A percentile compares a stretch with the other conserved stretches of the same genome.
These are phyloP conservation scores for Nephrotoma appendiculata DNA, from an alignment of 2,888 invertebrate genomes.

Conservation along the genomic window DNA sequence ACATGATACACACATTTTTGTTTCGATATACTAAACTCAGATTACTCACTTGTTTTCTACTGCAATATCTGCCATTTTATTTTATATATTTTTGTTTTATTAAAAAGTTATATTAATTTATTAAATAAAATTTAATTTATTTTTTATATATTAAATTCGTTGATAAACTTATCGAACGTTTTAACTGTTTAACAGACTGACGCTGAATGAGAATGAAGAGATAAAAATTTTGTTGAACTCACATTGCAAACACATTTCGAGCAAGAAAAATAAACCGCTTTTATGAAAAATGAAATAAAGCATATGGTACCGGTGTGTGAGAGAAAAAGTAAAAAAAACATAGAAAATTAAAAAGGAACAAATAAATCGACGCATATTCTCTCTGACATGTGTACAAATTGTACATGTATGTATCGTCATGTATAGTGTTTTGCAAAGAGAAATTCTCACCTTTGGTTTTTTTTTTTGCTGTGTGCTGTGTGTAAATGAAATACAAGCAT, in stretches of 20 bases:
- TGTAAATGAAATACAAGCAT: neutral
- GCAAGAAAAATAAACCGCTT: neutral
- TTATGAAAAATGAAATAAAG: neutral
- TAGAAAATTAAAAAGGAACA: neutral
- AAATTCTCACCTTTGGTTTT: neutral
- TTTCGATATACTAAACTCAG: conserved; percentile 1
- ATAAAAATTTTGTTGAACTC: neutral
- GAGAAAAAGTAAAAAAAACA: neutral
- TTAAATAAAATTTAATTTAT: neutral
- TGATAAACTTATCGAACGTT: conserved; percentile 16
- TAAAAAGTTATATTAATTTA: conserved; percentile 1
- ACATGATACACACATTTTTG: neutral
- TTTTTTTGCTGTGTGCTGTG: neutral
- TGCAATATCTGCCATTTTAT: conserved; percentile 33
- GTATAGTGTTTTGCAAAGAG: neutral
- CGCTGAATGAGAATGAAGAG: conserved; percentile 29
- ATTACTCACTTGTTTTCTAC: conserved; percentile 33
- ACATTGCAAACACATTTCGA: neutral
- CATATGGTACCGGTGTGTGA: neutral
- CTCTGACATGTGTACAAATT: neutral
- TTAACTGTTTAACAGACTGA: conserved; percentile 25
- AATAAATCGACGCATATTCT: neutral
- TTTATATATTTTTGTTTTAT: conserved; percentile 13
- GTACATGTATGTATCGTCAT: neutral
- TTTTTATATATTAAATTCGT: neutral